A percentile compares a stretch with the other conserved stretches of the same genome.
These are phyloP conservation scores for Burhinus oedicnemus DNA, from an alignment of 2,113 vertebrate species.

Conservation along the genomic window DNA sequence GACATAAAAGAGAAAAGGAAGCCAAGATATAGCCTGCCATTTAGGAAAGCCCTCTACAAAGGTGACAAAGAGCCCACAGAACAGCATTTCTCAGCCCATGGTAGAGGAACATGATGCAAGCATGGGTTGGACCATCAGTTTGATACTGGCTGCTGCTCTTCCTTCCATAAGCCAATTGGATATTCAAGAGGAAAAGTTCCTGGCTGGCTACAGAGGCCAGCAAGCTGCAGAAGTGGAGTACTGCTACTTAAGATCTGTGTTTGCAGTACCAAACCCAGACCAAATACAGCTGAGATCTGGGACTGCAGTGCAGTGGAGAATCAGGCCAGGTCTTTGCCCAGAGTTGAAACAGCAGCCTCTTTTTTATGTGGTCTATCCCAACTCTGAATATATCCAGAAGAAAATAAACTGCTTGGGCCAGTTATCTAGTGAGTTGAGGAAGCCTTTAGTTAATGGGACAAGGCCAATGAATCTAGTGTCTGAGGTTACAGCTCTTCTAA, in stretches of 20 bases:
- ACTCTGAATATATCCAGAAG: not conserved
- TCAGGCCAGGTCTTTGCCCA: not conserved
- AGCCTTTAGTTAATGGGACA: not conserved
- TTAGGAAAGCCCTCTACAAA: not conserved
- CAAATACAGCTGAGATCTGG: not conserved
- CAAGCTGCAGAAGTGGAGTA: not conserved
- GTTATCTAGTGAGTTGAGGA: not conserved
- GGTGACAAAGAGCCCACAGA: not conserved
- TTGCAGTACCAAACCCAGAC: not conserved
- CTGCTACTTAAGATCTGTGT: not conserved
- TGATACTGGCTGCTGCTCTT: not conserved
- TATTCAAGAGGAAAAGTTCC: not conserved
- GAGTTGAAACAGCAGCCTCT: not conserved
- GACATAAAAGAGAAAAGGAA: not conserved
- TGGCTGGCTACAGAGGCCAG: not conserved
- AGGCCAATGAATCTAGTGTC: not conserved
- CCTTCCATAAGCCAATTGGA: not conserved
- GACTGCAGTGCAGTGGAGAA: not conserved
- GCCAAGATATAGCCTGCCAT: not conserved
- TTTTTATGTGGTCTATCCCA: not conserved
- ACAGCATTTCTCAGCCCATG: not conserved
- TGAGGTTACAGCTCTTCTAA: not conserved
- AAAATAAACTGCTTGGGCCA: not conserved
- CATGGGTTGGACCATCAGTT: not conserved
- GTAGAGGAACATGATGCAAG: not conserved